Percentiles rank a stretch among this genome's conserved stretches.
These are phyloP conservation scores for Apistogramma diplotaenia DNA, from an alignment of 2,113 vertebrate species.

Conservation along the genomic window DNA sequence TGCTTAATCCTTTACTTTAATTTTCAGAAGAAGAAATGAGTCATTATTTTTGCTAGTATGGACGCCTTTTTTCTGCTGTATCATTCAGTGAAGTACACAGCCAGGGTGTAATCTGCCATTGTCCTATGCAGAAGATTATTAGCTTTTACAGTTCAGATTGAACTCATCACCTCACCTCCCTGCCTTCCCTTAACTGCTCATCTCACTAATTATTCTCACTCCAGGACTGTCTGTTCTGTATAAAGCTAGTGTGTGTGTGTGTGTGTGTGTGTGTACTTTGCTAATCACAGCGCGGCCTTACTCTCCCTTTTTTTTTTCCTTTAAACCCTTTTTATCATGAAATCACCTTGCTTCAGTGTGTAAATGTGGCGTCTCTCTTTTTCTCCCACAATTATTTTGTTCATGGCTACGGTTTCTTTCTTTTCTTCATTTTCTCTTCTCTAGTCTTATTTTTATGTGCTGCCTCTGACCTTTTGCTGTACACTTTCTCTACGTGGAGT, in stretches of 20 bases:
- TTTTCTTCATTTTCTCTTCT: neutral
- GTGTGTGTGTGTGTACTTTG: neutral
- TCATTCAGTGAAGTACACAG: neutral
- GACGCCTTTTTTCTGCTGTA: neutral
- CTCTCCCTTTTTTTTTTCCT: neutral
- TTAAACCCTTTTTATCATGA: slow-evolving; percentile 7
- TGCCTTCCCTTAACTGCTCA: slow-evolving; percentile 15
- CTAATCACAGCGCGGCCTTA: neutral
- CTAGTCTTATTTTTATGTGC: neutral
- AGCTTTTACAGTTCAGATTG: slow-evolving; percentile 40
- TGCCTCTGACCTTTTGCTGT: neutral
- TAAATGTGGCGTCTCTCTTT: neutral
- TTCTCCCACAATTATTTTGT: neutral
- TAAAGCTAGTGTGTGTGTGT: neutral
- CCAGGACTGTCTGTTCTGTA: neutral
- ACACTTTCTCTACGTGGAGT: neutral
- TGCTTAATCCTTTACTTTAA: neutral
- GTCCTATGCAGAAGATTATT: slow-evolving; percentile 26
- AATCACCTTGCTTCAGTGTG: neutral
- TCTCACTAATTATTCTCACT: slow-evolving; percentile 44
- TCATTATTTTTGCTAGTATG: neutral
- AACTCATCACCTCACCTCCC: slow-evolving; percentile 27
- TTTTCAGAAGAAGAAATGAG: neutral
- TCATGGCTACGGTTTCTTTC: neutral
- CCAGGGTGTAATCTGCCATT: neutral